These are phyloP conservation scores for Myotis myotis DNA, from an alignment of 2,797 vertebrate genomes.

Conservation along the genomic window DNA sequence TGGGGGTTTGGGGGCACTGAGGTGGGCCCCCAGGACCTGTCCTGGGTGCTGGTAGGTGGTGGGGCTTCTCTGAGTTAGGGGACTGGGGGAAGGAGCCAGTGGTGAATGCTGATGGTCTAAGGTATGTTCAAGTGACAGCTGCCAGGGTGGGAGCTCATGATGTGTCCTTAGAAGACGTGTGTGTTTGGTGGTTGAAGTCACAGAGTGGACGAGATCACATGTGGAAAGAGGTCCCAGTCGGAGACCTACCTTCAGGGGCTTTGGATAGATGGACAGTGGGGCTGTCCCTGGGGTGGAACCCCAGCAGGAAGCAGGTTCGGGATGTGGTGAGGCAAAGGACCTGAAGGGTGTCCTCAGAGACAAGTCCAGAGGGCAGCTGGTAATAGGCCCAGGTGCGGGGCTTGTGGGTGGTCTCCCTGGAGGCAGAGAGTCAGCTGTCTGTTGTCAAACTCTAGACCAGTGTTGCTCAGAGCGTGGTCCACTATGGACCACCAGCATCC, in stretches of 20 bases:
- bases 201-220: neutral
- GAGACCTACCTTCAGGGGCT: neutral
- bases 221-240: neutral
- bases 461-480: neutral
- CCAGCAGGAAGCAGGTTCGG: neutral
- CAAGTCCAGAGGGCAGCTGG: neutral
- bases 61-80: neutral
- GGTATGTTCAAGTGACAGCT: neutral
- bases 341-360: neutral
- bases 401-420: fast-evolving
- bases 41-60: neutral
- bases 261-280: neutral
- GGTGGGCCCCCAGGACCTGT: neutral
- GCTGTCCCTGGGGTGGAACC: neutral
- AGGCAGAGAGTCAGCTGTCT: neutral
- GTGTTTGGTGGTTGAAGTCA: neutral
- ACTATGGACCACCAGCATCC: neutral
- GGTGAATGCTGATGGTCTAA: no score
- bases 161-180: neutral
- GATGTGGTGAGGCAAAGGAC: neutral
- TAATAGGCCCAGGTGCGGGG: neutral
- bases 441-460: neutral
- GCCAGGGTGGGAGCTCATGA: neutral
- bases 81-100: neutral
- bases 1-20: neutral